A percentile compares a stretch with the other conserved stretches of the same genome.
phyloP scores from a whole-genome alignment of 2,797 vertebrate genomes.

The Delichon dasypus region DNA sequence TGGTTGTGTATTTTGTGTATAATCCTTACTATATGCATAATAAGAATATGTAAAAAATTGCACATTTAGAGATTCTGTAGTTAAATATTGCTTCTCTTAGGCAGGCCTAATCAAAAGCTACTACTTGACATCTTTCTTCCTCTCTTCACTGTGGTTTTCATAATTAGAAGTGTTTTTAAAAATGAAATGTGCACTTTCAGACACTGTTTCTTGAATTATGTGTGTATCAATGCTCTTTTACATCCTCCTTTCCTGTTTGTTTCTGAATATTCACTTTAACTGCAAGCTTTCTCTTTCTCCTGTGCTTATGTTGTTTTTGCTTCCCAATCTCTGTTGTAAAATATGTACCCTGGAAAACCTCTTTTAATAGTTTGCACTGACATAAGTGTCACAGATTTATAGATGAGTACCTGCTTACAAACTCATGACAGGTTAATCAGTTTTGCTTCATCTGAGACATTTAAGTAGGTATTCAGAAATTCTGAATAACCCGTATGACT shows the following conservation, averaged over 20 bases:
- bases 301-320: background rate
- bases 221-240: background rate
- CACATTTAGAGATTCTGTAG: background rate
- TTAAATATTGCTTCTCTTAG: background rate
- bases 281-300: background rate
- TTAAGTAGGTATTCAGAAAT: background rate
- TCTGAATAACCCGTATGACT: background rate
- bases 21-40: background rate
- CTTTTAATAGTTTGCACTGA: background rate
- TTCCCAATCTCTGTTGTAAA: background rate
- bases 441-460: background rate
- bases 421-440: background rate
- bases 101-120: background rate
- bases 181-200: background rate
- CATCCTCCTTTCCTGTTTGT: background rate
- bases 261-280: background rate
- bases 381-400: background rate
- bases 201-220: constrained; percentile 1
- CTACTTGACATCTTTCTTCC: background rate
- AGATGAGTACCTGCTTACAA: background rate
- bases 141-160: background rate
- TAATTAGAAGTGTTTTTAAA: background rate
- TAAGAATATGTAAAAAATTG: background rate
- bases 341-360: background rate
- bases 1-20: background rate